These are phyloP conservation scores for Pangasius sanitwongsei DNA, from an alignment of 2,797 vertebrate species.

Conservation along the genomic window DNA sequence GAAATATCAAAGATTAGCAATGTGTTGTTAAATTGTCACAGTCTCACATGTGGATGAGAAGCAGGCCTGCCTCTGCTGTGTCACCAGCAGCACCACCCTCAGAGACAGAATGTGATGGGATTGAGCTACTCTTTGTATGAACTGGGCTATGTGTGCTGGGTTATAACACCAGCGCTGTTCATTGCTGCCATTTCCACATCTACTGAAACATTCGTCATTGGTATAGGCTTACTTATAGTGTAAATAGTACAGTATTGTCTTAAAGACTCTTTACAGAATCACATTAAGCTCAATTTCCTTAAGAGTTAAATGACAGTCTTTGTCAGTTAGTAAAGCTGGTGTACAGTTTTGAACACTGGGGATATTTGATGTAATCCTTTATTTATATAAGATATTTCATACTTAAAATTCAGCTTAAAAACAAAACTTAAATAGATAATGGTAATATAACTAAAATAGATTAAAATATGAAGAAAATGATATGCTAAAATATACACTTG, in stretches of 20 bases:
- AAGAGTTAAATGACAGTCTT: not conserved
- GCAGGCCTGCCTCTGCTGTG: slow-evolving; percentile 1
- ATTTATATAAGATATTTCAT: not conserved
- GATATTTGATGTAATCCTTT: not conserved
- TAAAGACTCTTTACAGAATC: not conserved
- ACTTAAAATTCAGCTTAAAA: not conserved
- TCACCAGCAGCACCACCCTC: slow-evolving; percentile 3
- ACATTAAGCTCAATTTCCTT: not conserved
- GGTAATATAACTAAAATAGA: not conserved
- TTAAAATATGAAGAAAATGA: not conserved
- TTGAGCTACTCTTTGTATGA: slow-evolving; percentile 7
- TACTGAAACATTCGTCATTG: not conserved
- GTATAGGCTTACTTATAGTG: not conserved
- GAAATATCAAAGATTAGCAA: not conserved
- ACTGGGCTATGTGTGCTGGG: not conserved
- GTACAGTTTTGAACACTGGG: not conserved
- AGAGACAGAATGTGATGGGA: not conserved
- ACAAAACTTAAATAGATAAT: not conserved
- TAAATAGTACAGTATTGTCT: not conserved
- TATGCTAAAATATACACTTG: not conserved
- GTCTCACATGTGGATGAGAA: not conserved
- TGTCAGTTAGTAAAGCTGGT: not conserved
- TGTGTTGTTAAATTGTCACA: slow-evolving; percentile 5
- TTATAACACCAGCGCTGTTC: not conserved
- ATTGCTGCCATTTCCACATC: not conserved